Base-by-base conservation (phyloP, 2,113 vertebrate genomes). In the Neolamprologus cancellatus region DNA sequence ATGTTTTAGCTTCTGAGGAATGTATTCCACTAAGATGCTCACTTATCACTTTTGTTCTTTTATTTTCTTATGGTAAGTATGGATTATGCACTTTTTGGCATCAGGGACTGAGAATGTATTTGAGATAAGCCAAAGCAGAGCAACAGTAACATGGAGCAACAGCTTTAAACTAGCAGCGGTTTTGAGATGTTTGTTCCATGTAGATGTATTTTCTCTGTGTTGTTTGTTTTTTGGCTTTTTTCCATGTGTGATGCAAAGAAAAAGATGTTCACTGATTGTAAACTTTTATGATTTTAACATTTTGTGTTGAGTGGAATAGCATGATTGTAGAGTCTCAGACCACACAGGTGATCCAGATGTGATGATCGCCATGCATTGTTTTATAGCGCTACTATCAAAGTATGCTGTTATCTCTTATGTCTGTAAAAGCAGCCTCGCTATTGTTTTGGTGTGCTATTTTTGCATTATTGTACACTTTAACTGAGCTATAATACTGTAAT, bases 31-130 rank as follows among this genome's bases (percentile, higher is more conserved):
- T 66, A 66, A 83, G 28, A 86, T 87, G 88, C 78, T 88, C 78
- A 85, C 54, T 91, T 91, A 86, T 87, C 79, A 86, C 46, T 64
- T 66, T 66, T 32, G 36, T 59, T 81, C 25, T 81, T 92, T 83
- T 83, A 66, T 87, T 90, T 89, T 84, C 28, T 69, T 50, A 87
- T 82, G 92, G 93, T 95, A 94, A 95, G 93, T 94, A 94, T 89
- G 76, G 13, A 84, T 52, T 59, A 9, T 87, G 79, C 10, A 69
- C 52, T 54, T 83, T 88, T 44, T 88, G 50, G 3, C 25, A 50
- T 30, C 76, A 46, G 46, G 13, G 69, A 50, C 32, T 91, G 50
- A 78, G 66, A 90, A 84, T 89, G 44, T 50, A 76, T 71, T 32
- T 91, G 11, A 81, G 34, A 74, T 81, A 28, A 93, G 93, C 89